Evolutionary conservation across 2,113 vertebrate species (phyloP).

Genomic region (Catharus minimus): DNA sequence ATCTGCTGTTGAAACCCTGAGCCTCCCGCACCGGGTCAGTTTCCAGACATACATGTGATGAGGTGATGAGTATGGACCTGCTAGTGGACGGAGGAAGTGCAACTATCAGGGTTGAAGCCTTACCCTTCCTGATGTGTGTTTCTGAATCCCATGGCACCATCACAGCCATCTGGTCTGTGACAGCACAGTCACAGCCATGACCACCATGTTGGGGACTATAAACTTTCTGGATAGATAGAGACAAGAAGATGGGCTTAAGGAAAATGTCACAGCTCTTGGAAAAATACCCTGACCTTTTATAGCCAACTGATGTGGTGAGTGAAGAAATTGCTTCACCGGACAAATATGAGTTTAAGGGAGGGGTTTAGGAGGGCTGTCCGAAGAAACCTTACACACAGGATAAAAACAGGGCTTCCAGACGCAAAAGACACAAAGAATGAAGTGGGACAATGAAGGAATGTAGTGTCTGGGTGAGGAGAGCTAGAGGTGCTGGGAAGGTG

Average conservation of each 20-base stretch:
- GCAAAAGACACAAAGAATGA: not conserved
- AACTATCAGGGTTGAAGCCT: not conserved
- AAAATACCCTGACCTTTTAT: constrained; percentile 17
- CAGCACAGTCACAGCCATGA: not conserved
- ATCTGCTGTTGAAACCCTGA: not conserved
- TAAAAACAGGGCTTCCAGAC: not conserved
- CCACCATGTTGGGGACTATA: fast-evolving
- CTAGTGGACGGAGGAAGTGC: not conserved
- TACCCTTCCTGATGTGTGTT: not conserved
- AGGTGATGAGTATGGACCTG: not conserved
- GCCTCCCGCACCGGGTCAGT: not conserved
- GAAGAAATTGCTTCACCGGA: constrained; percentile 12
- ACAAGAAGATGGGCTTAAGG: not conserved
- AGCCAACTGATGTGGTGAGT: not conserved
- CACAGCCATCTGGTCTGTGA: not conserved
- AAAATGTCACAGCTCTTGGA: constrained; percentile 19
- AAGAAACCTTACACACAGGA: not conserved
- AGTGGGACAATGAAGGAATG: not conserved
- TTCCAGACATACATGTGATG: not conserved
- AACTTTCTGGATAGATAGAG: not conserved
- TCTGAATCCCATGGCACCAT: not conserved
- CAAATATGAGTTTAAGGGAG: constrained; percentile 14
- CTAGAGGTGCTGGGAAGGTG: not conserved
- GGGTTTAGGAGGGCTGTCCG: not conserved
- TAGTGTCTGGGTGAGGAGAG: not conserved